Percentiles rank a stretch among this genome's conserved stretches.
Conservation (phyloP, 2,113 vertebrate genomes). For the Erythrocercus mccallii region DNA sequence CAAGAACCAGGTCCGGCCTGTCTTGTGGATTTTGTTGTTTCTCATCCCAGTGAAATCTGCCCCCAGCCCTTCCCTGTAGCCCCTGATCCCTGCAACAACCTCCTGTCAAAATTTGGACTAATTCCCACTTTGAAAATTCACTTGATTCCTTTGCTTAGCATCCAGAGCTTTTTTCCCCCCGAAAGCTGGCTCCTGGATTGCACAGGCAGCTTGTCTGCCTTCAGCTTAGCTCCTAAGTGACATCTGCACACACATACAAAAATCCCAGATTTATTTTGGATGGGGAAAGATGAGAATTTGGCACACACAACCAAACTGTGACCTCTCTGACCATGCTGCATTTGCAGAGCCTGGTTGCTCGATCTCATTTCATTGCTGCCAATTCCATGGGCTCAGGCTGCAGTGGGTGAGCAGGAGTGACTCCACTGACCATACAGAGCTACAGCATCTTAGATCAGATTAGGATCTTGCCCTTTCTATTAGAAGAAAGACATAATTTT, state of each 20-base stretch:
- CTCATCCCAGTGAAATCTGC: not conserved
- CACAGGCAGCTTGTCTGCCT: not conserved
- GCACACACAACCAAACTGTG: not conserved
- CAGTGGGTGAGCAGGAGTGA: not conserved
- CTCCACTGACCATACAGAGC: not conserved
- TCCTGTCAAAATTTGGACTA: accelerated
- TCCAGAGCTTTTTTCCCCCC: not conserved
- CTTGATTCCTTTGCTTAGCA: not conserved
- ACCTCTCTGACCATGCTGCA: not conserved
- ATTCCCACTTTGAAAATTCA: not conserved
- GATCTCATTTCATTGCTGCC: not conserved
- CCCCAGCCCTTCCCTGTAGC: not conserved
- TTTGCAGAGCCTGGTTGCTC: not conserved
- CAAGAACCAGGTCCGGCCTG: not conserved
- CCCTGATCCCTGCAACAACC: not conserved
- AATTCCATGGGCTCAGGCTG: not conserved
- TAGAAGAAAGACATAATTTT: conserved; percentile 39
- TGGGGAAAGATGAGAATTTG: conserved; percentile 43
- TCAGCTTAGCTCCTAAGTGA: not conserved
- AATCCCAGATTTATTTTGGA: conserved; percentile 29
- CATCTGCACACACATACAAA: not conserved
- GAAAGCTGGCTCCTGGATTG: not conserved
- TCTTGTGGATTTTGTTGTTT: not conserved
- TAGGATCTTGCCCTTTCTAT: conserved; percentile 24
- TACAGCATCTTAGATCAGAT: not conserved